Percentiles rank a stretch among this genome's conserved stretches.
Conservation (phyloP, 2,888 invertebrate genomes). For the Xestia sexstrigata region DNA sequence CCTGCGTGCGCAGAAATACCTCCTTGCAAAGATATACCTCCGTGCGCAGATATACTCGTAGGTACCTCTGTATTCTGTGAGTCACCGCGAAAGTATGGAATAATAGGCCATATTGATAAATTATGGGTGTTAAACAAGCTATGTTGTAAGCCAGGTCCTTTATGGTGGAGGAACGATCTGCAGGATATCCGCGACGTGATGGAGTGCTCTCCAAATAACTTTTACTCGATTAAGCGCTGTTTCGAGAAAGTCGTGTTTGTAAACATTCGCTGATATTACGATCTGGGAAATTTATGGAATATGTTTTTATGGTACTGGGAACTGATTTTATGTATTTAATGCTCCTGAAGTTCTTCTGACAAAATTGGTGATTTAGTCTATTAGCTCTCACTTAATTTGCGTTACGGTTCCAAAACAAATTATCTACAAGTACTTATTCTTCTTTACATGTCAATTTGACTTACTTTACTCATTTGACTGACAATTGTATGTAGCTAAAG, state of each 20-base stretch:
- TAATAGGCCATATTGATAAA: slow-evolving; percentile 82
- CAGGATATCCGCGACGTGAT: slow-evolving; percentile 74
- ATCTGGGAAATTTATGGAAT: slow-evolving; percentile 22
- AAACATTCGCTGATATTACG: slow-evolving; percentile 36
- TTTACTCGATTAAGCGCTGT: slow-evolving; percentile 53
- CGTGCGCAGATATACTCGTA: not conserved
- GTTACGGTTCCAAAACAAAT: not conserved
- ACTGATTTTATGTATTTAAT: not conserved
- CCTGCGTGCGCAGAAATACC: not conserved
- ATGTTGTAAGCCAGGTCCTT: slow-evolving; percentile 48
- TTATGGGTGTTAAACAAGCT: slow-evolving; percentile 80
- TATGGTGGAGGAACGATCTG: slow-evolving; percentile 67
- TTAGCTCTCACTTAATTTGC: not conserved
- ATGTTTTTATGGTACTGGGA: slow-evolving; percentile 7
- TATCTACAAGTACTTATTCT: not conserved
- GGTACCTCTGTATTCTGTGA: slow-evolving; percentile 73
- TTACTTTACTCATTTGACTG: not conserved
- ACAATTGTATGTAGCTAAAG: not conserved
- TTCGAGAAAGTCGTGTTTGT: slow-evolving; percentile 43
- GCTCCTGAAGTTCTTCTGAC: not conserved
- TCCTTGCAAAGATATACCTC: not conserved
- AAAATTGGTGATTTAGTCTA: not conserved
- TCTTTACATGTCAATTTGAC: not conserved
- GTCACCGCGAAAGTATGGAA: slow-evolving; percentile 65
- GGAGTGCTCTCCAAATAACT: slow-evolving; percentile 69